phyloP scores from a whole-genome alignment of 1,140 invertebrate genomes.

The Venturia canescens region DNA sequence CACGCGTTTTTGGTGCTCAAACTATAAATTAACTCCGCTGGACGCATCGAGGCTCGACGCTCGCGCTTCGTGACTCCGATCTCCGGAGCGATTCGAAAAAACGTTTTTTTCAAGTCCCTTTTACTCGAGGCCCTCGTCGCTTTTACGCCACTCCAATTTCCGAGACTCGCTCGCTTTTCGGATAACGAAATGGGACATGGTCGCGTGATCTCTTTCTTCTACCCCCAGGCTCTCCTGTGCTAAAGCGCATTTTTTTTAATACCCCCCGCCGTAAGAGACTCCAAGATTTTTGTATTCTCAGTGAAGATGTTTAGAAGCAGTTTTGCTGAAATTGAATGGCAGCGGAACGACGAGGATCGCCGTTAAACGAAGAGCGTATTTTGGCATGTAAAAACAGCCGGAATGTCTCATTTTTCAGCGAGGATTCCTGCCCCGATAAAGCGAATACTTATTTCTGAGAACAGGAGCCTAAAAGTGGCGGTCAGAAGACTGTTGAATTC shows the following conservation, averaged over 20 bases:
- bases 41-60: neutral
- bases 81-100: neutral
- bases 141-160: conserved; percentile 21
- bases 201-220: neutral
- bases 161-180: neutral
- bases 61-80: neutral
- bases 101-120: conserved; percentile 6
- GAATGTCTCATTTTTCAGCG: too few relatives aligned
- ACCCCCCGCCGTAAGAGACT: neutral
- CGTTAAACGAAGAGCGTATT: too few relatives aligned
- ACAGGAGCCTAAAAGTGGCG: too few relatives aligned
- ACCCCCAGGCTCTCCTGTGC: neutral
- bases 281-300: too few relatives aligned
- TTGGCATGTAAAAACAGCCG: too few relatives aligned
- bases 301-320: too few relatives aligned
- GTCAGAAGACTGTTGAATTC: too few relatives aligned
- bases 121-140: neutral
- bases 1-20: neutral
- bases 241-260: neutral
- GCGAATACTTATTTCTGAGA: too few relatives aligned
- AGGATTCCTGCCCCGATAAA: too few relatives aligned
- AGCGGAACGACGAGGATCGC: too few relatives aligned
- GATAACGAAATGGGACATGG: conserved; percentile 20
- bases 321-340: too few relatives aligned
- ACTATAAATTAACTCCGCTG: conserved; percentile 6